Evolutionary conservation across 2,888 invertebrate genomes (phyloP).

Genomic region (Beris chalybata): DNA sequence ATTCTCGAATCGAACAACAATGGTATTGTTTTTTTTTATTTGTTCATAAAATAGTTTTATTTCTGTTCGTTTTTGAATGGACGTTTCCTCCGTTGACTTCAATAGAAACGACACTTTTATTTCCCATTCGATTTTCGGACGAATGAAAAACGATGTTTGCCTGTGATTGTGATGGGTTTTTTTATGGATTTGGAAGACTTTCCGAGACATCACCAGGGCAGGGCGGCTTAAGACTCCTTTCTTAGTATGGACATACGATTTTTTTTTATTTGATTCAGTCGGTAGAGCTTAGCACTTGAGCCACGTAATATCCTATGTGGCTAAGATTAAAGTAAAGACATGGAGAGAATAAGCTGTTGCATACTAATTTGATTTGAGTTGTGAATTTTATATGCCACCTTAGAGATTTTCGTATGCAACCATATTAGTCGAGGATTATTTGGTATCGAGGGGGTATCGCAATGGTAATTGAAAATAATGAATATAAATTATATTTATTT

Average conservation of each 20-base stretch:
- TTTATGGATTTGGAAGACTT: slow-evolving; percentile 10
- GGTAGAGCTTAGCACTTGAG: not conserved
- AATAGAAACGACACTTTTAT: slow-evolving; percentile 4
- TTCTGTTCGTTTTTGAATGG: slow-evolving; percentile 9
- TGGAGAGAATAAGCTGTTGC: slow-evolving; percentile 3
- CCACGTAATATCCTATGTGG: slow-evolving; percentile 13
- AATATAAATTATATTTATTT: no score
- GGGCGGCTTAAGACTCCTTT: slow-evolving; percentile 24
- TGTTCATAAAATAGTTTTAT: not conserved
- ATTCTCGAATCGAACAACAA: slow-evolving; percentile 7
- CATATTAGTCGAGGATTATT: no score
- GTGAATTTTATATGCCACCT: not conserved
- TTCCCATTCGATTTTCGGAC: slow-evolving; percentile 7
- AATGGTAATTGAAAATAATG: no score
- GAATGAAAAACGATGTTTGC: not conserved
- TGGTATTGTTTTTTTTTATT: not conserved
- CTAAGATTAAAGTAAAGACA: slow-evolving; percentile 11
- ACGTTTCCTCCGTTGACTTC: slow-evolving; percentile 30
- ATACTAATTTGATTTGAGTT: slow-evolving; percentile 10
- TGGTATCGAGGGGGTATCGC: no score
- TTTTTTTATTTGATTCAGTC: not conserved
- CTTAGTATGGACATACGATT: slow-evolving; percentile 16
- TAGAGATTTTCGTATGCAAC: no score
- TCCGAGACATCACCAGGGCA: slow-evolving; percentile 14
- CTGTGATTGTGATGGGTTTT: not conserved